phyloP scores from a whole-genome alignment of 1,140 invertebrate species.

The Hypsibius dujardini region DNA sequence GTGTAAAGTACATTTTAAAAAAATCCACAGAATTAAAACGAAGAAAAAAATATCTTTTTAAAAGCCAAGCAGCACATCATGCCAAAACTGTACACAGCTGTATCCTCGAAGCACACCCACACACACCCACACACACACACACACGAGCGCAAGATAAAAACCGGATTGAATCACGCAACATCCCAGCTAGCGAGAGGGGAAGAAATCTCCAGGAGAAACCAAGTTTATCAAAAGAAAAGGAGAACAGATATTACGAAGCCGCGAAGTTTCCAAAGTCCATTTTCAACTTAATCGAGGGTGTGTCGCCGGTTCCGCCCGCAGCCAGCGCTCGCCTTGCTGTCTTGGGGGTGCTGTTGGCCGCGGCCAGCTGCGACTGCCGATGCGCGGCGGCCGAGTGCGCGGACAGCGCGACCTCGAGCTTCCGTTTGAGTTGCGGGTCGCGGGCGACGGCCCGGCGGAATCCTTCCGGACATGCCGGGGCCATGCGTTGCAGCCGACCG shows the following conservation, averaged over 20 bases:
- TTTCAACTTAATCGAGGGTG: constrained; percentile 75
- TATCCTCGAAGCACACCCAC: too few species aligned
- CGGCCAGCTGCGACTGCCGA: constrained; percentile 33
- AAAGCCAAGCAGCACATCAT: too few species aligned
- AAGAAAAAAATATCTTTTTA: too few species aligned
- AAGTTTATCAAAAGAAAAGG: too few species aligned
- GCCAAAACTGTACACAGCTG: too few species aligned
- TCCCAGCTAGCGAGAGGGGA: too few species aligned
- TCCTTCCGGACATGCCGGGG: constrained; percentile 42
- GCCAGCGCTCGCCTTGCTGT: constrained; percentile 18
- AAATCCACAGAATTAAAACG: too few species aligned
- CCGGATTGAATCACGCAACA: too few species aligned
- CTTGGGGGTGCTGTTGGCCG: constrained; percentile 27
- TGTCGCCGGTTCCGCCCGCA: constrained; percentile 27
- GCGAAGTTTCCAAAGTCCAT: constrained; percentile 79
- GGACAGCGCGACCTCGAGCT: constrained; percentile 65
- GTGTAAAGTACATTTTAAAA: too few species aligned
- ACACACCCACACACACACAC: too few species aligned
- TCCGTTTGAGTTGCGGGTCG: constrained; percentile 52
- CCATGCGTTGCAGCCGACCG: constrained; percentile 18
- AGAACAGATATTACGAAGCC: background rate
- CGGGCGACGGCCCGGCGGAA: constrained; percentile 74
- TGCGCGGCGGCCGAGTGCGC: constrained; percentile 42
- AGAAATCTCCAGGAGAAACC: too few species aligned
- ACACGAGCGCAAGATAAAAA: too few species aligned